phyloP scores from a whole-genome alignment of 1,140 invertebrate genomes.

The Diachasmimorpha longicaudata region DNA sequence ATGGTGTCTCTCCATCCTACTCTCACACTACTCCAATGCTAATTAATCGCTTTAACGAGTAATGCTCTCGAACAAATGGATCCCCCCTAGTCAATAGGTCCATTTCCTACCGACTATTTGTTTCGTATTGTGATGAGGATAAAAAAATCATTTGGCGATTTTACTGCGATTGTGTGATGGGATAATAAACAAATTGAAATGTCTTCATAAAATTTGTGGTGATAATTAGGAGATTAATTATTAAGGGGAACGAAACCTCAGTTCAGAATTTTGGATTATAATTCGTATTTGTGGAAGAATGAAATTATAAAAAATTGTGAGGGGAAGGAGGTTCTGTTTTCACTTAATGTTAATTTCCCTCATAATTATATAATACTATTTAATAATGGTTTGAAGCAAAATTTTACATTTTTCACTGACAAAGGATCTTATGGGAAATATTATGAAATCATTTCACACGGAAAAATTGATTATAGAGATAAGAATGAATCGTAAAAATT shows the following conservation, averaged over 20 bases:
- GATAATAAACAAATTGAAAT: no score
- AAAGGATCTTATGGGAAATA: not conserved
- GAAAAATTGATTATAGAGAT: not conserved
- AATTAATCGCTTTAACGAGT: constrained; percentile 32
- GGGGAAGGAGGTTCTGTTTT: no score
- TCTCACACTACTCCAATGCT: constrained; percentile 14
- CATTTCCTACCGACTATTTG: not conserved
- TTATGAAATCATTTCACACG: not conserved
- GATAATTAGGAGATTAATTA: no score
- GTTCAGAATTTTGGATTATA: no score
- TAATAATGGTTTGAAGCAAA: not conserved
- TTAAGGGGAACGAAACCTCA: no score
- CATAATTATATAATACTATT: no score
- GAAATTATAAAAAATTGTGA: no score
- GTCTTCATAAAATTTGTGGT: no score
- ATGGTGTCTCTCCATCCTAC: not conserved
- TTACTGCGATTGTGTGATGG: no score
- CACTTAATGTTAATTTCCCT: no score
- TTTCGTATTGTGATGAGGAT: not conserved
- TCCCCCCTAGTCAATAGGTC: not conserved
- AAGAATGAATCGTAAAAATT: not conserved
- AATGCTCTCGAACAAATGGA: not conserved
- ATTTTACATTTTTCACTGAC: not conserved
- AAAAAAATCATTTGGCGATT: no score
- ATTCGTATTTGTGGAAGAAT: no score